Conservation (phyloP, 1,140 invertebrate species). For the Papilio aristodemus region DNA sequence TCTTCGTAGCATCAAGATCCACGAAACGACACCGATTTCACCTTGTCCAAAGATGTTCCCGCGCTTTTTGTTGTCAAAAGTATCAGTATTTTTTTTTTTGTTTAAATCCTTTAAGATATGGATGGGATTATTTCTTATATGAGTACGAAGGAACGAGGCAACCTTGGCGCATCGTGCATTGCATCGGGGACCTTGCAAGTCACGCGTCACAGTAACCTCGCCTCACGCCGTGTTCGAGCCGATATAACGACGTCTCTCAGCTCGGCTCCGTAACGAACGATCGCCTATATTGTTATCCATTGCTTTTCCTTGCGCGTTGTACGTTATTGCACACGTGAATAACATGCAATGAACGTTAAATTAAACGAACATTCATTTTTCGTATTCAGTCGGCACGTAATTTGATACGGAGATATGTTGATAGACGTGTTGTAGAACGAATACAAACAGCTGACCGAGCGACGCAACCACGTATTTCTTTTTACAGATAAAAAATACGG, state of each 20-base stretch:
- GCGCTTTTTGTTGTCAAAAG: background rate
- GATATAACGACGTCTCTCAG: conserved; percentile 58
- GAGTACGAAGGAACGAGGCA: conserved; percentile 65
- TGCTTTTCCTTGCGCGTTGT: conserved; percentile 40
- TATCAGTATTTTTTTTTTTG: background rate
- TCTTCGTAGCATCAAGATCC: background rate
- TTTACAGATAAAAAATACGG: conserved; percentile 72
- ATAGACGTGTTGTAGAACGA: conserved; percentile 67
- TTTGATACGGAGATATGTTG: conserved; percentile 55
- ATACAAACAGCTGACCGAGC: conserved; percentile 73
- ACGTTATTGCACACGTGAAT: background rate
- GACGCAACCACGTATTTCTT: conserved; percentile 57
- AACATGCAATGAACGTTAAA: conserved; percentile 45
- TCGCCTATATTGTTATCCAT: conserved; percentile 47
- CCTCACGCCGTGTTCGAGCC: conserved; percentile 70
- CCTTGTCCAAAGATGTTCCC: conserved; percentile 34
- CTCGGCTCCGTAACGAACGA: conserved; percentile 38
- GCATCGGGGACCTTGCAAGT: conserved; percentile 79
- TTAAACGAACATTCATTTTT: conserved; percentile 28
- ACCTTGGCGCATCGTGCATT: conserved; percentile 80
- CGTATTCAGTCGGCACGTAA: conserved; percentile 35
- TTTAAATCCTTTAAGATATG: background rate
- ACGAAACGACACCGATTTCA: conserved; percentile 58
- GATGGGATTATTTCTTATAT: conserved; percentile 44
- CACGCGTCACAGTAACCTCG: conserved; percentile 80